A percentile compares a stretch with the other conserved stretches of the same genome.
Conservation (phyloP, 2,888 invertebrate genomes). For the Trichopoda pennipes region DNA sequence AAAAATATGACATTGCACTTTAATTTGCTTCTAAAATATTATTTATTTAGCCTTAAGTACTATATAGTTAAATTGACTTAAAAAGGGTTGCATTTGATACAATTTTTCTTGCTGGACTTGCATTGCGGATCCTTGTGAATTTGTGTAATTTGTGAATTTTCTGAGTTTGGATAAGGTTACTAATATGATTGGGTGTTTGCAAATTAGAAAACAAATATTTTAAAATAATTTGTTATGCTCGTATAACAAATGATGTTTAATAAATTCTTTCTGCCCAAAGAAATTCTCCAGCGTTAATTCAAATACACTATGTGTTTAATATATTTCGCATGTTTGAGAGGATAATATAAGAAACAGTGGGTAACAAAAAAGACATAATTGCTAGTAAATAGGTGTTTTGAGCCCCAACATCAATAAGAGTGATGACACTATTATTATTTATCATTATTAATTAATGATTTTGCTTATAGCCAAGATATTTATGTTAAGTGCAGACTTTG, state of each 20-base stretch:
- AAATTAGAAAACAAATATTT: constrained; percentile 81
- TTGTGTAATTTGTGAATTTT: constrained; percentile 30
- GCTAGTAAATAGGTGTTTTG: too few relatives aligned
- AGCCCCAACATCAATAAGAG: too few relatives aligned
- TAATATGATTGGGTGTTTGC: constrained; percentile 80
- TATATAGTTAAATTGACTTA: too few relatives aligned
- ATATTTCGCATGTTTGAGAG: constrained; percentile 12
- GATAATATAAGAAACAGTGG: constrained; percentile 45
- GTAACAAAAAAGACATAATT: background rate
- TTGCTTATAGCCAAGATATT: too few relatives aligned
- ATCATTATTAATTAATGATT: too few relatives aligned
- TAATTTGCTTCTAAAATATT: too few relatives aligned
- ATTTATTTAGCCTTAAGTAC: too few relatives aligned
- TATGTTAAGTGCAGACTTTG: too few relatives aligned
- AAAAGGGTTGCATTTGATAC: too few relatives aligned
- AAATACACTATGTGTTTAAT: constrained; percentile 33
- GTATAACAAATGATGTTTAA: constrained; percentile 70
- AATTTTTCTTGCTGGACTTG: too few relatives aligned
- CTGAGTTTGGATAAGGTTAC: constrained; percentile 78
- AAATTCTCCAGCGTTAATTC: constrained; percentile 21
- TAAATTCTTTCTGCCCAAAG: constrained; percentile 19
- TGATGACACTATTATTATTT: too few relatives aligned
- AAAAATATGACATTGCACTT: too few relatives aligned
- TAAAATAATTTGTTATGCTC: constrained; percentile 75
- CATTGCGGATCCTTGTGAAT: background rate